Evolutionary conservation across 2,888 invertebrate genomes (phyloP).

Genomic region (Acleris sparsana): DNA sequence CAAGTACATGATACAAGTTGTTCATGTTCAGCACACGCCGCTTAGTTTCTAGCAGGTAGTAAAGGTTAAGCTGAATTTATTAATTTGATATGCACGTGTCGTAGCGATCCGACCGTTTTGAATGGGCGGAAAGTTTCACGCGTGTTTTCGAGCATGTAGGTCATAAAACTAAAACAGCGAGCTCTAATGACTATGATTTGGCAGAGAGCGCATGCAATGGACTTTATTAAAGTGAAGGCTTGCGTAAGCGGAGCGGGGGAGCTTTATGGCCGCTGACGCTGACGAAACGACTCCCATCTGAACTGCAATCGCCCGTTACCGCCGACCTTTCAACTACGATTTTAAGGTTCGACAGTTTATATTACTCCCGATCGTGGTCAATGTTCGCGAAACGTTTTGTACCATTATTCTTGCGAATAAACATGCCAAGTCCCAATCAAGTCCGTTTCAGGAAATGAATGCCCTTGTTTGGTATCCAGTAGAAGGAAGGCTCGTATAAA

Average conservation of each 20-base stretch:
- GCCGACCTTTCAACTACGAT: constrained; percentile 42
- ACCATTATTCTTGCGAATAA: constrained; percentile 16
- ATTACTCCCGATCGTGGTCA: constrained; percentile 15
- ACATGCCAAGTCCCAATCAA: constrained; percentile 24
- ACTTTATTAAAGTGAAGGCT: constrained; percentile 28
- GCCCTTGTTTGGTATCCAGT: constrained; percentile 18
- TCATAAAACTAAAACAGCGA: constrained; percentile 8
- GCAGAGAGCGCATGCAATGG: constrained; percentile 22
- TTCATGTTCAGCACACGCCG: too few species aligned
- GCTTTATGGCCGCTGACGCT: constrained; percentile 35
- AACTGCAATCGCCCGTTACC: constrained; percentile 40
- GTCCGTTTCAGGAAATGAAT: constrained; percentile 23
- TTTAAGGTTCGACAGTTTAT: constrained; percentile 42
- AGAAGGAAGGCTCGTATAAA: constrained; percentile 34
- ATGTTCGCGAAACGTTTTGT: constrained; percentile 4
- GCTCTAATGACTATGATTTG: constrained; percentile 34
- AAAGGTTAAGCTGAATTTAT: too few species aligned
- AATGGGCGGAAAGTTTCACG: constrained; percentile 14
- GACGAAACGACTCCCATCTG: constrained; percentile 32
- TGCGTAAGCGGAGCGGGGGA: constrained; percentile 26
- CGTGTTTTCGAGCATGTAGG: constrained; percentile 10
- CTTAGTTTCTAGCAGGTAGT: too few species aligned
- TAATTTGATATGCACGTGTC: too few species aligned
- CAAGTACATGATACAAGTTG: too few species aligned
- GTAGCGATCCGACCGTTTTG: neutral